Base-by-base conservation (phyloP, 2,797 vertebrate genomes). In the Champsocephalus gunnari region DNA sequence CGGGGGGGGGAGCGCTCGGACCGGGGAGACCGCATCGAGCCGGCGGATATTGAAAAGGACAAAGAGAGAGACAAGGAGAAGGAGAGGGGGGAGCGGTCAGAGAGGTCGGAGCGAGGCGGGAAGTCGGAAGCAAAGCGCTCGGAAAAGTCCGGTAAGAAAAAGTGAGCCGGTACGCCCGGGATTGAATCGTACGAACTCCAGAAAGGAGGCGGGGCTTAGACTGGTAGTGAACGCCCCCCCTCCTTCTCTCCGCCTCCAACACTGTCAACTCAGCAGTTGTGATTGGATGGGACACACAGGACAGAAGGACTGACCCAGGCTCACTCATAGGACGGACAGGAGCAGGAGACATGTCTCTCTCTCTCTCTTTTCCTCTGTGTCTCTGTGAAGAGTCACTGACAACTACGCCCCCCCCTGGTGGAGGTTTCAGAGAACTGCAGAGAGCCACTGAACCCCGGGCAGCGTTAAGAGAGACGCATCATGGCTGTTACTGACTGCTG, bases 141-240 rank as follows among this genome's bases (percentile, higher is more conserved):
- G 5, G 97, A 97, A 41, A 95, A 95, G 55, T 94, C 94, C 0
- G 91, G 94, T 19, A 96, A 96, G 91, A 95, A 96, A 92, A 98
- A 98, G 92, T 98, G 94, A 97, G 64, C 63, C 5, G 1, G 48
- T 73, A 51, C 21, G 47, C 78, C 77, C 53, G 57, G 65, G 73
- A 85, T 75, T 53, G 73, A 87, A 83, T 54, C 56, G 21, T 73
- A 41, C 21, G 70, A 84, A 88, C 83, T 79, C 66, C 47, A 48
- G 77, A 55, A 21, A 47, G 71, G 84, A 83, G 88, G 75, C 60
- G 70, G 89, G 88, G 87, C 81, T 50, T 17, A 71, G 79, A 82
- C 85, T 79, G 82, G 70, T 75, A 70, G 84, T 32, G 64, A 81
- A 70, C 67, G 48, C 75, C 87, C 64, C 64, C 62, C 80, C 80